Evolutionary conservation across 2,888 invertebrate genomes (phyloP).

Genomic region (Andrena fulva): DNA sequence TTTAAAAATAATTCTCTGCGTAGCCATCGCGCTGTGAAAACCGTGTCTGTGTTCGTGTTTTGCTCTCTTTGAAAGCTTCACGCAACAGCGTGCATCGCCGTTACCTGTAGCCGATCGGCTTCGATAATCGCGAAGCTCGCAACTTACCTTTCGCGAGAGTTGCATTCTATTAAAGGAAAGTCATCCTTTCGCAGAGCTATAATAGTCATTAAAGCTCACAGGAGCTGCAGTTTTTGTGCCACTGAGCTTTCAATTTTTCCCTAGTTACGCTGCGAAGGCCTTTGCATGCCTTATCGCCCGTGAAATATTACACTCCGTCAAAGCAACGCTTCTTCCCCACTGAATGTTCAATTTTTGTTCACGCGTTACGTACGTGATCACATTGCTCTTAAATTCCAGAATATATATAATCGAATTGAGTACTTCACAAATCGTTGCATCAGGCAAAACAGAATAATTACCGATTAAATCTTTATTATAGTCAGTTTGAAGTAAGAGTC

Average conservation of each 20-base stretch:
- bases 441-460: no score
- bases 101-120: constrained; percentile 37
- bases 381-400: no score
- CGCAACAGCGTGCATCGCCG: constrained; percentile 43
- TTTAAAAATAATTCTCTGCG: constrained; percentile 50
- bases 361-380: no score
- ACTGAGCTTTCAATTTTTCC: constrained; percentile 46
- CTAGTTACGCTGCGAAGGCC: neutral
- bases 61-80: constrained; percentile 51
- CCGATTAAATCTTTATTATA: no score
- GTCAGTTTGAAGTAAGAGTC: no score
- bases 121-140: constrained; percentile 48
- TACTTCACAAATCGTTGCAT: no score
- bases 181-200: constrained; percentile 47
- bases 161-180: constrained; percentile 54
- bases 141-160: constrained; percentile 23
- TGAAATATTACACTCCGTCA: neutral
- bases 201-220: constrained; percentile 19
- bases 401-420: no score
- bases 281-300: constrained; percentile 22
- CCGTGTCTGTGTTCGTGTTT: constrained; percentile 13
- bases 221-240: constrained; percentile 44
- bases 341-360: no score
- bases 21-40: constrained; percentile 45
- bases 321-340: neutral